These are phyloP conservation scores for Stichodactyla helianthus DNA, from an alignment of 64 coral and sea anemone species.

Conservation along the genomic window DNA sequence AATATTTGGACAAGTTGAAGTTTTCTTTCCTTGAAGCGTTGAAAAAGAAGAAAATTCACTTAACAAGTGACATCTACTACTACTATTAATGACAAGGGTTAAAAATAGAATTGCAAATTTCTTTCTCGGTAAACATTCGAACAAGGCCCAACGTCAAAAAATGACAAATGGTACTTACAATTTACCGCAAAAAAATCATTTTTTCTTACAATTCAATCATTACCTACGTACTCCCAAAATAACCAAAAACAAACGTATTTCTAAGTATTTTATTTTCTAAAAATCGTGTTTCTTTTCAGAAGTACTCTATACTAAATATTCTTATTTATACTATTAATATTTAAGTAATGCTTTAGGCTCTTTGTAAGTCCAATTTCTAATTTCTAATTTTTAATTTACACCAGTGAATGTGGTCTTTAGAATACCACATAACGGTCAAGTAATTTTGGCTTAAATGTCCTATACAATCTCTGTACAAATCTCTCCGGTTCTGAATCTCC, in stretches of 20 bases:
- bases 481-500: background rate
- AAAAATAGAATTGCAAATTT: conserved; percentile 16
- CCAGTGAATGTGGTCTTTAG: background rate
- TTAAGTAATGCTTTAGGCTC: background rate
- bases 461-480: conserved; percentile 4
- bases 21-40: background rate
- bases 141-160: background rate
- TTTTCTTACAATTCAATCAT: background rate
- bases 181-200: background rate
- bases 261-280: background rate
- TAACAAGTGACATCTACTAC: background rate
- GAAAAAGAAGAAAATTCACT: background rate
- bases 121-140: background rate
- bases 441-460: background rate
- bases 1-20: background rate
- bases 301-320: background rate
- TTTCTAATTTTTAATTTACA: background rate
- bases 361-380: background rate
- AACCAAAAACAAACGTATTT: background rate
- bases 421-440: background rate
- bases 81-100: background rate
- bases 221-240: background rate
- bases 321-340: background rate
- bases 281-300: background rate
- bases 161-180: background rate